Percentiles rank a stretch among this genome's conserved stretches.
Conservation (phyloP, 2,888 invertebrate genomes). For the Exocentrus adspersus region DNA sequence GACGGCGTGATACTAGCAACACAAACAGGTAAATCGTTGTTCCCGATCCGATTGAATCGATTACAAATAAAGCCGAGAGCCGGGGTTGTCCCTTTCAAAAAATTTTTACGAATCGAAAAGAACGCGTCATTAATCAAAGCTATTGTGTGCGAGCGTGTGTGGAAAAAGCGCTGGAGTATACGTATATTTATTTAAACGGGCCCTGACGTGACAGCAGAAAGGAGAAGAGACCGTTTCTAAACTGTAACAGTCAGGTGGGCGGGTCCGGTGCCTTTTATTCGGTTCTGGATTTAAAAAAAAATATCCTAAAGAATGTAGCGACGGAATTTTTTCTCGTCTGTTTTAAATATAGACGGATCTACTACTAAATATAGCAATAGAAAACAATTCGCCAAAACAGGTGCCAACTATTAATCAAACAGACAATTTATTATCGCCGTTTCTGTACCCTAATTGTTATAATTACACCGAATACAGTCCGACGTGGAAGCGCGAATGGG, state of each 20-base stretch:
- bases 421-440: neutral
- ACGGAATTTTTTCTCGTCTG: too few relatives aligned
- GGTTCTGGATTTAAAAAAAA: slow-evolving; percentile 13
- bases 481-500: neutral
- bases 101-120: slow-evolving; percentile 12
- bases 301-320: too few relatives aligned
- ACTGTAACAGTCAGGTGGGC: slow-evolving; percentile 27
- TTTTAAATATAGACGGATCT: neutral
- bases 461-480: neutral
- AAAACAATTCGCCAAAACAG: too few relatives aligned
- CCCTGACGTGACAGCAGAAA: slow-evolving; percentile 19
- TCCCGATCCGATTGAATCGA: neutral
- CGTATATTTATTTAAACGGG: slow-evolving; percentile 14
- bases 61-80: slow-evolving; percentile 21
- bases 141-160: slow-evolving; percentile 23
- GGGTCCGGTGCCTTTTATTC: slow-evolving; percentile 14
- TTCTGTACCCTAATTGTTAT: neutral
- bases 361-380: too few relatives aligned
- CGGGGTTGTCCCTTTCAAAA: slow-evolving; percentile 15
- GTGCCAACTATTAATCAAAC: neutral
- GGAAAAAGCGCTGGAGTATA: slow-evolving; percentile 25
- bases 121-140: slow-evolving; percentile 23
- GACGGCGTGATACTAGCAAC: slow-evolving; percentile 23
- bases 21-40: slow-evolving; percentile 22
- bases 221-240: slow-evolving; percentile 22